These are phyloP conservation scores for Chelmon rostratus DNA, from an alignment of 2,797 vertebrate genomes.

Conservation along the genomic window DNA sequence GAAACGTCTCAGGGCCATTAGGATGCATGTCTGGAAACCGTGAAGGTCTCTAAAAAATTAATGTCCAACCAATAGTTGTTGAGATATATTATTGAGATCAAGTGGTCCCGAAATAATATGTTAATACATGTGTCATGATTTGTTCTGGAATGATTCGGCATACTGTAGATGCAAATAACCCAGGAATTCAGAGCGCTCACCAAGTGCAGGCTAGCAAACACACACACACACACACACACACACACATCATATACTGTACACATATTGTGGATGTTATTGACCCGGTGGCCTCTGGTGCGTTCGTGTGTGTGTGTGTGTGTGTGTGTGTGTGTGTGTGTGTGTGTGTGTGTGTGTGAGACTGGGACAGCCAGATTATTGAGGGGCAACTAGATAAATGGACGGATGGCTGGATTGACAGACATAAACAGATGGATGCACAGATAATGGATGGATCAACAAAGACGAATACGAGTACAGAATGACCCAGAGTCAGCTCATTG, in stretches of 20 bases:
- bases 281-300: neutral
- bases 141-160: neutral
- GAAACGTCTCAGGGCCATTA: too few relatives aligned
- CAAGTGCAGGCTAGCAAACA: neutral
- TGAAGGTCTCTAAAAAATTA: neutral
- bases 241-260: neutral
- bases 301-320: too few relatives aligned
- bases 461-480: neutral
- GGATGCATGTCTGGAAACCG: too few relatives aligned
- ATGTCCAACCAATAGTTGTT: too few relatives aligned
- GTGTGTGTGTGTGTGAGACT: neutral
- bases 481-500: neutral
- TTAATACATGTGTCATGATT: neutral
- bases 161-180: neutral
- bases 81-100: neutral
- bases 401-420: neutral
- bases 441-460: slow-evolving; percentile 2
- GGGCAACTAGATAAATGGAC: slow-evolving; percentile 2
- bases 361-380: neutral
- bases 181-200: neutral
- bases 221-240: neutral
- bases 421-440: neutral
- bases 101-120: neutral
- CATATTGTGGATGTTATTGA: neutral
- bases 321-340: too few relatives aligned